Base-by-base conservation (phyloP, 2,797 vertebrate genomes). In the Darevskia nairensis region DNA sequence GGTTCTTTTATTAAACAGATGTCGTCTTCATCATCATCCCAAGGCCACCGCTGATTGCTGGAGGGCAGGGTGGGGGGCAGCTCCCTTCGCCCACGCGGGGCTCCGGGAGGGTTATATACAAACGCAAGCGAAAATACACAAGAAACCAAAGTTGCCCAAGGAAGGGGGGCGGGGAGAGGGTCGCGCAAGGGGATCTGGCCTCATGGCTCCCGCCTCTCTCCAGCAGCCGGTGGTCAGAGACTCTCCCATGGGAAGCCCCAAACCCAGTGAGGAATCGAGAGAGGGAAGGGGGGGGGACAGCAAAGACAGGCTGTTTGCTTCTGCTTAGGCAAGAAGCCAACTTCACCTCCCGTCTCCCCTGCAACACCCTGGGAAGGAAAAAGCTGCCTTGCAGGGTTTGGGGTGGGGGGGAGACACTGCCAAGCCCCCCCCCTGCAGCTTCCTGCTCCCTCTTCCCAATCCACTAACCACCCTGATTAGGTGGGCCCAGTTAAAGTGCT, bases 1-100 rank as follows among this genome's bases (percentile, higher is more conserved):
- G 86, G 77, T 80, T 87, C 95, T 92, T 96, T 96, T 96, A 95
- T 96, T 95, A 95, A 74, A 95, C 94, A 95, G 95, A 94, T 39
- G 78, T 91, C 44, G 83, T 88, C 50, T 50, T 50, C 50, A 44
- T 50, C 66, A 69, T 32, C 71, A 13, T 35, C 94, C 94, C 93
- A 95, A 95, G 93, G 94, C 95, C 95, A 94, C 95, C 92, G 91
- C 94, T 90, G 44, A 35, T 61, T 23, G 7, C 80, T 41, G n/a
- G 35, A 19, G 46, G 71, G 66, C 50, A 3, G 50, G 50, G 50
- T 2, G 17, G 72, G 68, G 35, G 72, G 68, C 27, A 1, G 35
- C 8, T n/a, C 50, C 72, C 41, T 81, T 64, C 27, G n/a, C 32
- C 50, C 68, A 32, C 27, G 11, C 39, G 9, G 4, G 32, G 21